These are phyloP conservation scores for Apoda limacodes DNA, from an alignment of 2,888 invertebrate genomes.

Conservation along the genomic window DNA sequence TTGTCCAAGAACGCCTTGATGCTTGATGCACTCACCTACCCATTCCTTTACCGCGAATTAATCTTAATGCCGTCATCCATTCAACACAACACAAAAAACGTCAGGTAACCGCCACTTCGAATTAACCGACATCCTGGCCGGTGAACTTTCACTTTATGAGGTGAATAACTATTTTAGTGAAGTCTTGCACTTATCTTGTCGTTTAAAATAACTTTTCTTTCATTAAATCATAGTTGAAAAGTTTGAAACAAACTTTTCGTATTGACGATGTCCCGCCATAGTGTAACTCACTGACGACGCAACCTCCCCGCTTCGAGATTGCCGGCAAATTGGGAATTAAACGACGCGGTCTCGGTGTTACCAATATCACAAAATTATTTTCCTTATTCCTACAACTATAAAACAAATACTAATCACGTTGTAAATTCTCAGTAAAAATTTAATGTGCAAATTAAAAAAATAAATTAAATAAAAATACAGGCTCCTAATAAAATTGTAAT, in stretches of 20 bases:
- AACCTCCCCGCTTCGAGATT: constrained; percentile 26
- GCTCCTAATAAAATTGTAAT: no score
- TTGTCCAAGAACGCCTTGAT: constrained; percentile 35
- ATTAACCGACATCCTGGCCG: constrained; percentile 67
- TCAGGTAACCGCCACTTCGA: constrained; percentile 70
- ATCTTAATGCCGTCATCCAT: constrained; percentile 60
- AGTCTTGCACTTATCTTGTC: constrained; percentile 27
- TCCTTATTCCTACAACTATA: no score
- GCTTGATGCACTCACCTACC: constrained; percentile 46
- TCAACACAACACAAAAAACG: constrained; percentile 69
- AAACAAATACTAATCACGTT: no score
- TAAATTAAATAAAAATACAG: no score
- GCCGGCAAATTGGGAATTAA: constrained; percentile 47
- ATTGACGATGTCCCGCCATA: constrained; percentile 57
- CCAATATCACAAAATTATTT: constrained; percentile 21
- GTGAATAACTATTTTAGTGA: constrained; percentile 25
- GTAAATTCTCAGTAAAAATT: no score
- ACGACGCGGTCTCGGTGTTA: constrained; percentile 30
- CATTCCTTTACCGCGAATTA: constrained; percentile 57
- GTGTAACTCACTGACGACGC: constrained; percentile 24
- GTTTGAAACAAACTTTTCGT: constrained; percentile 53
- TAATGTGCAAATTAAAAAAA: no score
- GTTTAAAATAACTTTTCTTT: constrained; percentile 29
- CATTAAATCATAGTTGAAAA: constrained; percentile 36
- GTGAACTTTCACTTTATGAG: constrained; percentile 48